Conservation (phyloP, 2,888 invertebrate genomes). For the Gastrophysa polygoni region DNA sequence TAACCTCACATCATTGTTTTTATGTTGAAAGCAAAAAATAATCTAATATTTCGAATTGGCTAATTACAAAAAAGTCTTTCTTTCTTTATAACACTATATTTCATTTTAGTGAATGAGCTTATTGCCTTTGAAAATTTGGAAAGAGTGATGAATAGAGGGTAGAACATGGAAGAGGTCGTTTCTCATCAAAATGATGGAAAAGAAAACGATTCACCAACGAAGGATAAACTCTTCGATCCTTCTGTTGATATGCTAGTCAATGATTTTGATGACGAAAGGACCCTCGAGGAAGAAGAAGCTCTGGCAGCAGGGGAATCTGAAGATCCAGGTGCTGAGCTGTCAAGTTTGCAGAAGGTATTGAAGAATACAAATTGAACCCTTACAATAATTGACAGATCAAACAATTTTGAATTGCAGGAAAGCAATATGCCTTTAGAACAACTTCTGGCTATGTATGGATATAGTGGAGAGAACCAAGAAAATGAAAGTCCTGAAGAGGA, state of each 20-base stretch:
- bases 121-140: not conserved
- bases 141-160: constrained; percentile 41
- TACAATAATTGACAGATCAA: not conserved
- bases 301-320: constrained; percentile 84
- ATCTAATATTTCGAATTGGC: not conserved
- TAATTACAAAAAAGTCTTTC: no score
- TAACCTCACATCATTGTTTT: constrained; percentile 25
- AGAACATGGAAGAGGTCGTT: constrained; percentile 55
- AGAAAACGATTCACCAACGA: constrained; percentile 53
- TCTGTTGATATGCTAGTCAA: constrained; percentile 96
- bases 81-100: not conserved
- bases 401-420: constrained; percentile 63
- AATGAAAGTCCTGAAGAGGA: constrained; percentile 55
- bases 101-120: not conserved
- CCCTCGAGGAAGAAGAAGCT: constrained; percentile 96
- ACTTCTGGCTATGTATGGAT: constrained; percentile 87
- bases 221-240: constrained; percentile 81
- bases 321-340: constrained; percentile 87
- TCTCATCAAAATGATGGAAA: constrained; percentile 52
- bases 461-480: constrained; percentile 55
- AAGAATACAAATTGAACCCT: not conserved
- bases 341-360: constrained; percentile 78
- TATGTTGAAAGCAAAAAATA: constrained; percentile 4
- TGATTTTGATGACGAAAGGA: constrained; percentile 97
- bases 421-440: constrained; percentile 97